Evolutionary conservation across 2,113 vertebrate species (phyloP), one percentile per base, ranked within the genome.

Genomic region (Rhizomys pruinosus): DNA sequence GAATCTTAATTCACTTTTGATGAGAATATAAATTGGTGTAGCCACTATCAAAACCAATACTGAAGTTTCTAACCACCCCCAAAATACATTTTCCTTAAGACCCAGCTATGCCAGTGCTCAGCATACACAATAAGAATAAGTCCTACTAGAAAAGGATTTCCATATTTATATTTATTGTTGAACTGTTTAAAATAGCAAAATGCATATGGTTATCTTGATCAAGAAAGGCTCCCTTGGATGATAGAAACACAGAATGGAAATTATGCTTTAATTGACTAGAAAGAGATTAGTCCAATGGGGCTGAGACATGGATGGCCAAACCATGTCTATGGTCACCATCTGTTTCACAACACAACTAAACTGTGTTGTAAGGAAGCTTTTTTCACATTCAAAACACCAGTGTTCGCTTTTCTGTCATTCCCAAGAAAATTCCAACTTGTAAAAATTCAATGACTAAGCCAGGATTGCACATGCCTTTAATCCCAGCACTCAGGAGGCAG

Each of bases 391-490:
- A 90, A 87, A 5, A 15, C 11, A 68, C 1, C 39, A 8, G 47
- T 72, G 64, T 44, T 79, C 81, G 16, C 37, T 81, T 87, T 61
- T 76, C 57, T 73, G 29, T 86, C 52, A 87, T 57, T 84, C 20
- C 22, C 10, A 34, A 69, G 29, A 34, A 79, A 87, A 90, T 17
- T 84, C 84, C 87, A 92, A 44, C 55, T 88, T 87, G 13, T 74
- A 66, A 84, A 84, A 64, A n/a, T 32, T 92, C 55, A 66, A 0
- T 73, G 16, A 77, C 59, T 81, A 52, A 23, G n/a, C n/a, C n/a
- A n/a, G n/a, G n/a, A n/a, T n/a, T n/a, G n/a, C n/a, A n/a, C n/a
- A n/a, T n/a, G n/a, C n/a, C n/a, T n/a, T n/a, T n/a, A n/a, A n/a
- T n/a, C n/a, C n/a, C n/a, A n/a, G n/a, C n/a, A n/a, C n/a, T n/a